phyloP scores from a whole-genome alignment of 2,888 invertebrate genomes.

The Oxyscelio sp. region DNA sequence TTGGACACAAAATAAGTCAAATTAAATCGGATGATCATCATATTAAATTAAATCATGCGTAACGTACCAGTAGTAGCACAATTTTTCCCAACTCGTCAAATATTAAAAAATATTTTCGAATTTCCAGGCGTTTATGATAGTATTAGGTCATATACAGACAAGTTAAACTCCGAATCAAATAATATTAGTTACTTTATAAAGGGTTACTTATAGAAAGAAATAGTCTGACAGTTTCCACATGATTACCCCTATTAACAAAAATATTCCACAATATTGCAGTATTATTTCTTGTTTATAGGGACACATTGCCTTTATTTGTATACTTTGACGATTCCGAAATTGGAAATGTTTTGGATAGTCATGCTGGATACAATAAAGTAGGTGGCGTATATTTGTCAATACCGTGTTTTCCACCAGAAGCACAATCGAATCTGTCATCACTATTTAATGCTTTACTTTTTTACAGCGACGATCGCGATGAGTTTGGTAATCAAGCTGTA shows the following conservation, averaged over 20 bases:
- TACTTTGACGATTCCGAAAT: constrained; percentile 31
- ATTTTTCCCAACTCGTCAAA: constrained; percentile 20
- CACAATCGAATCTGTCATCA: constrained; percentile 19
- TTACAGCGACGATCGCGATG: constrained; percentile 30
- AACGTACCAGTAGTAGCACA: constrained; percentile 1
- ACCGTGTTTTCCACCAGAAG: constrained; percentile 48
- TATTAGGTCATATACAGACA: neutral
- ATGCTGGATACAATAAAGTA: neutral
- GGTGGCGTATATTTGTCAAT: constrained; percentile 32
- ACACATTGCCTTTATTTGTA: constrained; percentile 9
- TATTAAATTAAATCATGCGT: neutral
- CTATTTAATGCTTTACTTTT: constrained; percentile 55
- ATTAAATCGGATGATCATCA: constrained; percentile 5
- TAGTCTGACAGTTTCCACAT: neutral
- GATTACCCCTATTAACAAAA: too few relatives aligned
- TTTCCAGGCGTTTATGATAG: constrained; percentile 8
- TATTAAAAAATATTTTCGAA: constrained; percentile 33
- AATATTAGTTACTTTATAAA: constrained; percentile 34
- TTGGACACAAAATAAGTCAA: neutral
- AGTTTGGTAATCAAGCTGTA: constrained; percentile 34
- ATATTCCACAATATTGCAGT: too few relatives aligned
- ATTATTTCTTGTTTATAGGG: too few relatives aligned
- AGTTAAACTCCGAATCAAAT: constrained; percentile 22
- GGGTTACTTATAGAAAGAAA: constrained; percentile 21
- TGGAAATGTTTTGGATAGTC: neutral